A percentile compares a stretch with the other conserved stretches of the same genome.
Evolutionary conservation across 2,113 vertebrate genomes (phyloP).

Genomic region (Phaethornis superciliosus): DNA sequence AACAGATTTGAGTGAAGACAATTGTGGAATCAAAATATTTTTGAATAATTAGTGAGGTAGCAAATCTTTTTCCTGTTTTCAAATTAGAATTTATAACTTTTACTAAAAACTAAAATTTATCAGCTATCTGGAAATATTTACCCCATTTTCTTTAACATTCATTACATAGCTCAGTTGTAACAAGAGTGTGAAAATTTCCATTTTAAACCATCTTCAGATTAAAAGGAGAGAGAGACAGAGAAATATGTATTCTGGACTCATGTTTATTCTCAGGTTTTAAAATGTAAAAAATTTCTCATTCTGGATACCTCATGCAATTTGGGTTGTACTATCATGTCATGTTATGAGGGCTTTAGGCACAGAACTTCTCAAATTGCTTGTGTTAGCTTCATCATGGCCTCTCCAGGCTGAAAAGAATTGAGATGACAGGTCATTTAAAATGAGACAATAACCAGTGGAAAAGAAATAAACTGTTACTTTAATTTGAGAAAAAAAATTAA

Average conservation of each 20-base stretch:
- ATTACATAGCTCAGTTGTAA: neutral
- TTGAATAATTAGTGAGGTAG: neutral
- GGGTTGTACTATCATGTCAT: neutral
- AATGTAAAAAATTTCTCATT: neutral
- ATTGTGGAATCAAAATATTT: neutral
- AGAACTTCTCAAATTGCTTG: neutral
- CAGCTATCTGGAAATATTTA: neutral
- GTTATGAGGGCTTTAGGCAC: neutral
- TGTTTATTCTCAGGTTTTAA: neutral
- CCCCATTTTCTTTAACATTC: neutral
- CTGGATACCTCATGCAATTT: neutral
- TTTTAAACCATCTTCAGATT: neutral
- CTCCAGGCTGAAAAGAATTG: neutral
- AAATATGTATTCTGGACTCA: neutral
- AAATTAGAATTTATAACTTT: neutral
- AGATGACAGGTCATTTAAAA: neutral
- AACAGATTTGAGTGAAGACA: neutral
- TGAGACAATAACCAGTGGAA: accelerated
- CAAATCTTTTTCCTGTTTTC: neutral
- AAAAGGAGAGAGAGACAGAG: neutral
- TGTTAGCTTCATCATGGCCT: neutral
- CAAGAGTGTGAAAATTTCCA: neutral
- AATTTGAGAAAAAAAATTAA: neutral
- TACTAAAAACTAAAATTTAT: neutral
- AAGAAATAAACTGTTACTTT: neutral